These are phyloP conservation scores for Eristalis arbustorum DNA, from an alignment of 2,888 invertebrate genomes.

Conservation along the genomic window DNA sequence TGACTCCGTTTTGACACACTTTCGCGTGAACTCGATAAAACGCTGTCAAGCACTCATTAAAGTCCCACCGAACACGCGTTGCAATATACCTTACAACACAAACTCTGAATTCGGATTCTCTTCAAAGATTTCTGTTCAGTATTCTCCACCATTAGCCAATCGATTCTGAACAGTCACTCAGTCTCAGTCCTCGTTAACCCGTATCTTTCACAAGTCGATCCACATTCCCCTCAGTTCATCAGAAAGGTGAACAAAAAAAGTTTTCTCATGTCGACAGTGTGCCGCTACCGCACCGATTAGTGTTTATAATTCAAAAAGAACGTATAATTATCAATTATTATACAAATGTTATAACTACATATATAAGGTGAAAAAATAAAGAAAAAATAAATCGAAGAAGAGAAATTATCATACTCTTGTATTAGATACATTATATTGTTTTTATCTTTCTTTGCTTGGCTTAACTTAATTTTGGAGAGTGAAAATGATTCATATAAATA, in stretches of 20 bases:
- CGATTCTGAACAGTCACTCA: too few species aligned
- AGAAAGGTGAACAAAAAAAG: neutral
- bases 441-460: neutral
- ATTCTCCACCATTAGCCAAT: too few species aligned
- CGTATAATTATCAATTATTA: neutral
- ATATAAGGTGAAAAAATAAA: neutral
- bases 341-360: neutral
- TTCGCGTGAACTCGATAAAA: too few species aligned
- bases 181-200: too few species aligned
- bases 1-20: too few species aligned
- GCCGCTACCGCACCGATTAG: neutral
- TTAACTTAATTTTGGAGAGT: constrained; percentile 14
- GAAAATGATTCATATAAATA: constrained; percentile 21
- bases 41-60: too few species aligned
- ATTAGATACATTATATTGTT: constrained; percentile 64
- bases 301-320: constrained; percentile 1
- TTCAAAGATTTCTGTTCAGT: too few species aligned
- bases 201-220: neutral
- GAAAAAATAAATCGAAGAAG: neutral
- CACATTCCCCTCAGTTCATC: neutral
- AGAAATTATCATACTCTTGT: constrained; percentile 44
- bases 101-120: too few species aligned
- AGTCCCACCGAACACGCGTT: too few species aligned
- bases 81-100: too few species aligned
- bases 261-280: neutral